Evolutionary conservation across 1,140 invertebrate species (phyloP).

Genomic region (Idris sp.): DNA sequence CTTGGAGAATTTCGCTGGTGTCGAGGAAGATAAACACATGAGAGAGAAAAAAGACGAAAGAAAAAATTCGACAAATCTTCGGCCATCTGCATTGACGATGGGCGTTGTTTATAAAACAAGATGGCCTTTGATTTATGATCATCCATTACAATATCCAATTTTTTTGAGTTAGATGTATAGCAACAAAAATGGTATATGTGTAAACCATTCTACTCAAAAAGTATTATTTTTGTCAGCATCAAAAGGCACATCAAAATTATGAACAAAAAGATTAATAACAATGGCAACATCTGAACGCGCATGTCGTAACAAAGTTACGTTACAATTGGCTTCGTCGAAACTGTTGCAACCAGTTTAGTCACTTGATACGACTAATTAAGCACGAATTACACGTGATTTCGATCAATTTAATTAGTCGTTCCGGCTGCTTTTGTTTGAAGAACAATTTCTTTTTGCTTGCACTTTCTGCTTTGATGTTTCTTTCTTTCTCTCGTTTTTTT

Average conservation of each 20-base stretch:
- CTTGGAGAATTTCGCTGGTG: conserved; percentile 44
- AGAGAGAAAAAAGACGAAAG: conserved; percentile 1
- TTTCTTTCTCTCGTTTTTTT: too few relatives aligned
- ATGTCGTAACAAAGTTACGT: conserved; percentile 4
- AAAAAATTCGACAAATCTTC: neutral
- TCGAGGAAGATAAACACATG: conserved; percentile 4
- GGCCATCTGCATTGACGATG: conserved; percentile 4
- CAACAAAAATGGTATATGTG: conserved; percentile 4
- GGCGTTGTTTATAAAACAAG: conserved; percentile 20
- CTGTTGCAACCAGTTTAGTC: conserved; percentile 8
- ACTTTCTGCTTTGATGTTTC: conserved; percentile 26
- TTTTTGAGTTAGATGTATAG: too few relatives aligned
- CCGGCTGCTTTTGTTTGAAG: conserved; percentile 1
- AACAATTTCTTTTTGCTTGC: conserved; percentile 12
- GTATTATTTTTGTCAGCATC: too few relatives aligned
- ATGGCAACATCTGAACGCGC: neutral
- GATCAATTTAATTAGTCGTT: conserved; percentile 25
- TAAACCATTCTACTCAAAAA: too few relatives aligned
- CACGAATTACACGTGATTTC: conserved; percentile 1
- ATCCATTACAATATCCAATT: neutral
- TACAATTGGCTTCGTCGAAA: conserved; percentile 25
- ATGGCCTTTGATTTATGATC: conserved; percentile 17
- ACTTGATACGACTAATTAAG: conserved; percentile 15
- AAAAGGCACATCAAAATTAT: too few relatives aligned
- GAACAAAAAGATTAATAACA: conserved; percentile 8